Evolutionary conservation across 2,888 invertebrate genomes (phyloP).

Genomic region (Noctuana brunneofusca): DNA sequence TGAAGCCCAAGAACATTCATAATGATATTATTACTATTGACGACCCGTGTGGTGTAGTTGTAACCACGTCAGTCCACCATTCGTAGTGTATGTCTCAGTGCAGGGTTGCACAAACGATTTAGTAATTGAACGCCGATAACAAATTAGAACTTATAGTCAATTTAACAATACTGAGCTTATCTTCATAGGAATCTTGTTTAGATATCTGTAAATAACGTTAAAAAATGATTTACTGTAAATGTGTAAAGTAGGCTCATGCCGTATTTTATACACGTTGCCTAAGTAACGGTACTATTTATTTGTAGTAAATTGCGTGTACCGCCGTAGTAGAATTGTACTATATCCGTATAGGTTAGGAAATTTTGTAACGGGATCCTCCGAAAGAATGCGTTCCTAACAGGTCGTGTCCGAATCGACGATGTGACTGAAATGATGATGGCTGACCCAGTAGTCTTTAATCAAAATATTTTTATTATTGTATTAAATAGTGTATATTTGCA

Average conservation of each 20-base stretch:
- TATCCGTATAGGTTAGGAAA: conserved; percentile 6
- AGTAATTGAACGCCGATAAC: conserved; percentile 10
- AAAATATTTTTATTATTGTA: no score
- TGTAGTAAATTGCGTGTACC: conserved; percentile 8
- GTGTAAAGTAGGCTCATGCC: conserved; percentile 15
- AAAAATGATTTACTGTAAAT: conserved; percentile 9
- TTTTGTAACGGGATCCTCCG: conserved; percentile 28
- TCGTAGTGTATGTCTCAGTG: no score
- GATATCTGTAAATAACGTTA: conserved; percentile 16
- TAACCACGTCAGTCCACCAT: no score
- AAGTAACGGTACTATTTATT: conserved; percentile 9
- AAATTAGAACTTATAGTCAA: conserved; percentile 21
- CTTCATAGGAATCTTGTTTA: conserved; percentile 12
- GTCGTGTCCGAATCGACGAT: no score
- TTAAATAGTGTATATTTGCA: no score
- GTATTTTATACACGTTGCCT: conserved; percentile 22
- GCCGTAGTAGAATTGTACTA: neutral
- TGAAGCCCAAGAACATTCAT: no score
- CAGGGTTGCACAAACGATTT: no score
- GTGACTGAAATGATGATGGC: no score
- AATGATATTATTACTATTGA: no score
- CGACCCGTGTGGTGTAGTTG: no score
- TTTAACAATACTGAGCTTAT: conserved; percentile 28
- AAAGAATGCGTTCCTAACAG: no score
- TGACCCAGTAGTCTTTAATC: no score